Evolutionary conservation across 92 coral and sea anemone species (phyloP).

Genomic region (Siderastrea radians): DNA sequence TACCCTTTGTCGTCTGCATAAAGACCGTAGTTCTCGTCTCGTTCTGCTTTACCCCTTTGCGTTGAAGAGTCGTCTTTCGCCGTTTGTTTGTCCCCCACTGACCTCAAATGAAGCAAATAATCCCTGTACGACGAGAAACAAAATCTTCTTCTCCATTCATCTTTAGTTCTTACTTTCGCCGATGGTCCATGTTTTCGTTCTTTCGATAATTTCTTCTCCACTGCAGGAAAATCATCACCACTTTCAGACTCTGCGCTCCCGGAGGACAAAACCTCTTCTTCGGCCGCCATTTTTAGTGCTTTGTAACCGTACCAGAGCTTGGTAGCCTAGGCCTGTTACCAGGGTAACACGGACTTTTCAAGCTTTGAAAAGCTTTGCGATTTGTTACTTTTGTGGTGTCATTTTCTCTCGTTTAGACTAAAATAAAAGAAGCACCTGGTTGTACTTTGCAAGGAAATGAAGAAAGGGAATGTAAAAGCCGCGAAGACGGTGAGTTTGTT

Average conservation of each 20-base stretch:
- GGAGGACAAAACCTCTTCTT: background rate
- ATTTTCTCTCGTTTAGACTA: background rate
- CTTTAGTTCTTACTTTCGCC: background rate
- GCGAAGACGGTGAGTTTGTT: slow-evolving; percentile 72
- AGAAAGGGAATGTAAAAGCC: slow-evolving; percentile 73
- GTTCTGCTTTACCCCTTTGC: too few relatives aligned
- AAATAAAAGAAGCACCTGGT: background rate
- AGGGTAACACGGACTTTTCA: slow-evolving; percentile 37
- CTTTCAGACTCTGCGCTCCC: background rate
- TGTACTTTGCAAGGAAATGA: slow-evolving; percentile 54
- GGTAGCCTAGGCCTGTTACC: slow-evolving; percentile 56
- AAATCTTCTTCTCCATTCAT: slow-evolving; percentile 1
- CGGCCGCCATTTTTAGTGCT: slow-evolving; percentile 36
- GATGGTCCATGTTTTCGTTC: background rate
- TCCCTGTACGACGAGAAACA: slow-evolving; percentile 6
- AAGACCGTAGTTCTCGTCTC: background rate
- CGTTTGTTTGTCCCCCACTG: background rate
- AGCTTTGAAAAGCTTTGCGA: background rate
- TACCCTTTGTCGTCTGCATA: slow-evolving; percentile 38
- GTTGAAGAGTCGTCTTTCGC: background rate
- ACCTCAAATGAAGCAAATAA: slow-evolving; percentile 21
- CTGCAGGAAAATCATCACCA: background rate
- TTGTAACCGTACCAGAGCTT: slow-evolving; percentile 34
- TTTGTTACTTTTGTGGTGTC: background rate
- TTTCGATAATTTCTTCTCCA: background rate